Conservation (phyloP, 2,888 invertebrate genomes). For the Tipula helvola region DNA sequence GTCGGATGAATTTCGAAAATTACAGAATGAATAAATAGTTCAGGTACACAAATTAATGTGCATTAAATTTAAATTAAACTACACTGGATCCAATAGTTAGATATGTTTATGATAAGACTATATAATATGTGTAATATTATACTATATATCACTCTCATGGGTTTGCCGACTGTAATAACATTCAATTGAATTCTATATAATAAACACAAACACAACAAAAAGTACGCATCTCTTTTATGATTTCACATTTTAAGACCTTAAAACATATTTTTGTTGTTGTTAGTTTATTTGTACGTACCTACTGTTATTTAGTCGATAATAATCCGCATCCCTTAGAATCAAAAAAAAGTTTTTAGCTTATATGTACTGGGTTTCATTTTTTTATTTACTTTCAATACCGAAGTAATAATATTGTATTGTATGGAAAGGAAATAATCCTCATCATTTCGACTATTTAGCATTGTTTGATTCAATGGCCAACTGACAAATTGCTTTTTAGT, state of each 20-base stretch:
- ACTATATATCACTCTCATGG: not conserved
- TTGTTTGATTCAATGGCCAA: constrained; percentile 11
- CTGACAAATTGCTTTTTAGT: constrained; percentile 10
- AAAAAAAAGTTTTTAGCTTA: not conserved
- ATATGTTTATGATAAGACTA: not conserved
- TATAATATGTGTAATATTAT: not conserved
- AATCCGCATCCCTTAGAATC: not conserved
- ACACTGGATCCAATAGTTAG: not conserved
- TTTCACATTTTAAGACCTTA: not conserved
- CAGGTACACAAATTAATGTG: not conserved
- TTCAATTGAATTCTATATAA: not conserved
- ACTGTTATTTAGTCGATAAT: not conserved
- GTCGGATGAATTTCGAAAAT: not conserved
- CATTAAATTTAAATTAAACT: not conserved
- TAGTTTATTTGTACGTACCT: not conserved
- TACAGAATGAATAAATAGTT: not conserved
- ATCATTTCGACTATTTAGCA: constrained; percentile 16
- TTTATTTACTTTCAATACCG: not conserved
- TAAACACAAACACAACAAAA: not conserved
- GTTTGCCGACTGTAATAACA: not conserved
- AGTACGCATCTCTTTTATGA: not conserved
- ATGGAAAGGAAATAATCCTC: constrained; percentile 13
- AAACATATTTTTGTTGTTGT: not conserved
- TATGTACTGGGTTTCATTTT: not conserved
- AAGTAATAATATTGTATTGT: not conserved